Base-by-base conservation (phyloP, 2,888 invertebrate genomes). In the Tetheella fluctuosa region DNA sequence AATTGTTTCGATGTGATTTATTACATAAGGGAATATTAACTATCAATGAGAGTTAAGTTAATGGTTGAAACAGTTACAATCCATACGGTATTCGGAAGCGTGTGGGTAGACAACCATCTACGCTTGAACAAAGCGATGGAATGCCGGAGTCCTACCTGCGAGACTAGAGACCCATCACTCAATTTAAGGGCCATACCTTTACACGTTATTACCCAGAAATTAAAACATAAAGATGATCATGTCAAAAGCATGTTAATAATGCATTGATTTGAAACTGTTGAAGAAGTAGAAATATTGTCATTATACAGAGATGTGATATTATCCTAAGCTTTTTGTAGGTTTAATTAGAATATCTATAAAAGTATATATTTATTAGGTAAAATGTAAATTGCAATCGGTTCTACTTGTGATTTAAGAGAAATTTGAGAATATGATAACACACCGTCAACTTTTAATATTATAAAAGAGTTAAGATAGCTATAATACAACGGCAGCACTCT, bases 101-200 rank as follows among this genome's bases (percentile, higher is more conserved):
- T 73, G 91, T 91, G 85, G 91, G 91, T 70, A 73, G 78, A 73
- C 71, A 76, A 79, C 77, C 73, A 72, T 72, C 75, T 73, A 76
- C 71, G 65, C 62, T 70, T 74, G 80, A 84, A 90, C 90, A 90
- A 90, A 89, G 83, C 81, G 64, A 67, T 75, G 84, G 90, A 90
- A 91, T 91, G 89, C 83, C 84, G 79, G 73, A 74, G 78, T 79
- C 75, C 80, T 87, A 89, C 88, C 87, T 88, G 88, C 79, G 77
- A 60, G 55, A 54, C 17, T n/a, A 42, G 20, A 20, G 48, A 48
- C 48, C 48, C 48, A 48, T 48, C 48, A 48, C 2, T 48, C 48
- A n/a, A n/a, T 48, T 20, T 20, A 48, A 48, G 17, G 48, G 48
- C 20, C 42, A 42, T 42, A 42, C 17, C 48, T 48, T 48, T 48